These are phyloP conservation scores for Pelobates fuscus DNA, from an alignment of 2,113 vertebrate genomes.

Conservation along the genomic window DNA sequence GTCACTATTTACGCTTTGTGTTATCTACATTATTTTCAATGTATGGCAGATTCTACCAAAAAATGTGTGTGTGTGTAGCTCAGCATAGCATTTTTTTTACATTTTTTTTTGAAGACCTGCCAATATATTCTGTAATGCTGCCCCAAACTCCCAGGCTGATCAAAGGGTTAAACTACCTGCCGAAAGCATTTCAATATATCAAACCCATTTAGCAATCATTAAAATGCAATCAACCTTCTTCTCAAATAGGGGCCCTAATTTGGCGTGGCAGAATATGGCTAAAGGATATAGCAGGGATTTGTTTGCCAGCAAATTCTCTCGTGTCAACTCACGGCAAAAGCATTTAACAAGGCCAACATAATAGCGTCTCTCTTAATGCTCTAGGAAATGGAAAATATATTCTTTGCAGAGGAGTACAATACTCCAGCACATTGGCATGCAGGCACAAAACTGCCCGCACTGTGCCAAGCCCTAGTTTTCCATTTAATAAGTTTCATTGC, in stretches of 20 bases:
- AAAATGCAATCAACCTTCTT: background rate
- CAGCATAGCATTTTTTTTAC: no score
- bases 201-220: background rate
- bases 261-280: background rate
- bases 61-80: no score
- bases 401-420: slow-evolving; percentile 32
- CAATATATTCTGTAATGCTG: no score
- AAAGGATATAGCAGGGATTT: background rate
- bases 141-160: no score
- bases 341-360: slow-evolving; percentile 1
- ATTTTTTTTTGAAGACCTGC: no score
- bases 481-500: slow-evolving; percentile 49
- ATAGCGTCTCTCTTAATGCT: slow-evolving; percentile 37
- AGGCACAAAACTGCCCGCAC: slow-evolving; percentile 24
- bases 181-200: background rate
- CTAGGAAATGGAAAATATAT: slow-evolving; percentile 47
- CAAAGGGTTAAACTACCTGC: background rate
- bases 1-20: no score
- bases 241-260: background rate
- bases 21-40: no score
- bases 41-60: no score
- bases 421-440: slow-evolving; percentile 47
- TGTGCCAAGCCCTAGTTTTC: slow-evolving; percentile 41
- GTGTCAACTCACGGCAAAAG: background rate
- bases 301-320: slow-evolving; percentile 3